phyloP scores from a whole-genome alignment of 1,140 invertebrate genomes.

The Camponotus vicinus region DNA sequence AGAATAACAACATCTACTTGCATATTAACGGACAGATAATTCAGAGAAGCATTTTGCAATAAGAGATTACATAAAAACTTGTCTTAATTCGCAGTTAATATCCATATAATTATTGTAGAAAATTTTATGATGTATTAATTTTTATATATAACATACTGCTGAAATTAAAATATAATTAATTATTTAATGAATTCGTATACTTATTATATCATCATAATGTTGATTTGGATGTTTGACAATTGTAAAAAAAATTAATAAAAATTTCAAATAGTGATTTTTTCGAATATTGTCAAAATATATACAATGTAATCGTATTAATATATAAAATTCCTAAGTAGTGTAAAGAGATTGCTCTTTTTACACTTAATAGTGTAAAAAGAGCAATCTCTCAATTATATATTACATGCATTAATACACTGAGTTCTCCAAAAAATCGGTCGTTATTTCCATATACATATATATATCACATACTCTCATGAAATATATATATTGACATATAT shows the following conservation, averaged over 20 bases:
- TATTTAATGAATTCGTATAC: neutral
- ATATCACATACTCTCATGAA: conserved; percentile 65
- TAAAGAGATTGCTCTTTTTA: no score
- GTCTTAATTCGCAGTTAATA: neutral
- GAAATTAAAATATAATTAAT: neutral
- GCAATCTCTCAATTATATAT: neutral
- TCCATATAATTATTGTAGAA: conserved; percentile 6
- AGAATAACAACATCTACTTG: conserved; percentile 4
- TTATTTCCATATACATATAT: conserved; percentile 42
- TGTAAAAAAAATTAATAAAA: neutral
- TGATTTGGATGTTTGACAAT: neutral
- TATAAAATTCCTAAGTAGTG: conserved; percentile 24
- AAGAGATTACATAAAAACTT: neutral
- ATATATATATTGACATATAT: conserved; percentile 60
- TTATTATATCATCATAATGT: neutral
- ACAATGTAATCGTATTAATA: neutral
- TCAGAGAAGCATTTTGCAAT: conserved; percentile 44
- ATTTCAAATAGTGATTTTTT: no score
- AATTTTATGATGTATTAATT: conserved; percentile 32
- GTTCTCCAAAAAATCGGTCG: conserved; percentile 14
- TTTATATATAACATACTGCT: neutral
- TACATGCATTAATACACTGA: neutral
- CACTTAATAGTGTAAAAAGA: conserved; percentile 11
- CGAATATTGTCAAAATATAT: conserved; percentile 7
- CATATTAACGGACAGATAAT: conserved; percentile 35